Evolutionary conservation across 1,140 invertebrate genomes (phyloP), one percentile per base, ranked within the genome.

Genomic region (Ceratina japonica): DNA sequence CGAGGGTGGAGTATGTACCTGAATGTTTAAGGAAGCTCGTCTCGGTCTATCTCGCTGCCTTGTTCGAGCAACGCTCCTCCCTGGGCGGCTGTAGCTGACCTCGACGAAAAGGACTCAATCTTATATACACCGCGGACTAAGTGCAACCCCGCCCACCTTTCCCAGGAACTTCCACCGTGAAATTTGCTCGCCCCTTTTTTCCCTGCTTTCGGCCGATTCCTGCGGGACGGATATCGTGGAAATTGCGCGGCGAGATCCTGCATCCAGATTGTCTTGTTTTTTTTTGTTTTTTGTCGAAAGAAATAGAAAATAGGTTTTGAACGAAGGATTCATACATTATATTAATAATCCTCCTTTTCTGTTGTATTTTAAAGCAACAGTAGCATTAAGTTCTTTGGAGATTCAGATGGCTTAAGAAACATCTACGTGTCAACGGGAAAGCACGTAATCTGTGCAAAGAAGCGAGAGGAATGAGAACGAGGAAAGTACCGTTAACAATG

Each of bases 1-100:
- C 82, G 52, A 79, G 66, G 70, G 51, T 69, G 68, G 59, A 80
- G 51, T 73, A 44, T 44, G 37, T 44, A 44, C 37, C 44, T 84
- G 73, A 80, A 84, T 84, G 73, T 84, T 84, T 84, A 80, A 84
- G 68, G 77, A 69, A 72, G 37, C 81, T 56, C 77, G 72, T 64
- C 24, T 61, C 31, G 22, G 27, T 76, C 68, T 75, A 79, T 70
- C 68, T 64, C 37, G 71, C 52, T 52, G 59, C 81, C 68, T 80
- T 74, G 68, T 77, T 77, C 68, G 37, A 44, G 68, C 52, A 66
- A 31, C 68, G 44, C 58, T 54, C 3, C 59, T 73, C 70, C 78
- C 82, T 51, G 22, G 59, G 18, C 64, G 69, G 73, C 54, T 75
- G 54, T 81, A 84, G 81, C 59, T 62, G 73, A 75, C 69, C 61